Base-by-base conservation (phyloP, 2,797 vertebrate genomes). In the Karalla daura region DNA sequence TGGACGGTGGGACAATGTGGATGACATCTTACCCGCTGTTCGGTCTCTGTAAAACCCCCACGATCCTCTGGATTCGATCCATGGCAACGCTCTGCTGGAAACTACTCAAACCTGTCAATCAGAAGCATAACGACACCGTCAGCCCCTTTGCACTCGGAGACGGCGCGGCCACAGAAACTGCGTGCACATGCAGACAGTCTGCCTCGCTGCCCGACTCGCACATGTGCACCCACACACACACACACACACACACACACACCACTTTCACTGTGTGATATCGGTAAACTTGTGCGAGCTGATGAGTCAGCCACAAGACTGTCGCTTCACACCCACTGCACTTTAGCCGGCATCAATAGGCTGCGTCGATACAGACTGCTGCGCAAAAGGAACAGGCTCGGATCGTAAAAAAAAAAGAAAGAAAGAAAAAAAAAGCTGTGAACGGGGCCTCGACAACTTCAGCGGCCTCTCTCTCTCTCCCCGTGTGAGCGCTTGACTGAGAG, bases 61-160 rank as follows among this genome's bases (percentile, higher is more conserved):
- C 92, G 17, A 98, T 98, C 53, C 96, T 94, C 88, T 98, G 97
- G 76, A 98, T 96, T 68, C 97, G 90, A 87, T 98, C 97, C 95
- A 98, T 97, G 52, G 97, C 97, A 55, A 98, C 94, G 0, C 96
- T 98, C 91, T 98, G 96, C 86, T 98, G 97, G 92, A 98, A 97
- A 86, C 91, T 95, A 85, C 94, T 98, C 70, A 98, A 75, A 56
- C 96, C 97, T 98, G 89, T n/a, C 67, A 71, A 67, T 90, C 77
- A 90, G 72, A 89, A 68, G 75, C 63, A 88, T 17, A 73, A 84
- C 41, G 62, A 55, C 27, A 0, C 41, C 11, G 68, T 89, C 85
- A 88, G 66, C 44, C n/a, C n/a, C 23, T 74, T 64, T 52, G 37
- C 52, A 37, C 14, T 21, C 23, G 4, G n/a, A 58, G 0, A 52